Conservation (phyloP, 2,113 vertebrate genomes). For the Turdus rufiventris region DNA sequence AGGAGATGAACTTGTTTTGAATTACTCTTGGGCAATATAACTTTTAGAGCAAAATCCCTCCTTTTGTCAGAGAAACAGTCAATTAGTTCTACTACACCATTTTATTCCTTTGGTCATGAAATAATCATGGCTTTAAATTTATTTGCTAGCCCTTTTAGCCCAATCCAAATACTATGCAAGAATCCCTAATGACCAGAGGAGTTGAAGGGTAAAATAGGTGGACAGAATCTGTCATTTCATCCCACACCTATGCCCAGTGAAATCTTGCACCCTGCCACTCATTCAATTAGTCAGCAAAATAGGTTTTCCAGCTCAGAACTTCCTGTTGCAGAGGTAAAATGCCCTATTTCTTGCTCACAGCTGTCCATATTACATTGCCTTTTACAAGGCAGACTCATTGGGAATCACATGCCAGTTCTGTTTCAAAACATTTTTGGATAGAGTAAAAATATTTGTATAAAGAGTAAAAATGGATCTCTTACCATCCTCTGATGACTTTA, state of each 20-base stretch:
- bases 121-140: neutral
- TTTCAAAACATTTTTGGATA: neutral
- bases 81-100: neutral
- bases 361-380: neutral
- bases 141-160: neutral
- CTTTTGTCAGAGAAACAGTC: neutral
- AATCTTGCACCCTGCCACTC: neutral
- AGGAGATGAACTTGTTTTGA: neutral
- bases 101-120: neutral
- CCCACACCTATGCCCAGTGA: neutral
- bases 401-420: neutral
- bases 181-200: neutral
- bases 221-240: neutral
- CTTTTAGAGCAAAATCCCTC: neutral
- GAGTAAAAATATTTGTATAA: neutral
- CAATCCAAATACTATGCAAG: neutral
- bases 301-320: neutral
- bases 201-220: neutral
- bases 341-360: neutral
- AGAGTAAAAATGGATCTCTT: constrained; percentile 28
- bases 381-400: neutral
- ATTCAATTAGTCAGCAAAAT: neutral
- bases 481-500: constrained; percentile 93
- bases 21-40: neutral
- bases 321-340: neutral